These are phyloP conservation scores for Diabrotica virgifera DNA, from an alignment of 1,140 invertebrate genomes.

Conservation along the genomic window DNA sequence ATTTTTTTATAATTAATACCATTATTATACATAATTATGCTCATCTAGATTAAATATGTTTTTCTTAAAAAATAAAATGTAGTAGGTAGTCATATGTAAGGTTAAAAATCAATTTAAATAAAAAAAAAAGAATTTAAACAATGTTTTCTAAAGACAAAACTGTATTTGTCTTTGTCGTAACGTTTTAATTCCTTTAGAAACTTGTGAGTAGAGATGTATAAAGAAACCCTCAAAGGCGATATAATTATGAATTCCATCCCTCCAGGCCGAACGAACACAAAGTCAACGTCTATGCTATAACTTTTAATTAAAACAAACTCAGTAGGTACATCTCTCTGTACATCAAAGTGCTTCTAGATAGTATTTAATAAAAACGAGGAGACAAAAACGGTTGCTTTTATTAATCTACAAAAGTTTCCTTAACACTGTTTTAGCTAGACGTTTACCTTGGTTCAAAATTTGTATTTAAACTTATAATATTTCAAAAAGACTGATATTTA, in stretches of 20 bases:
- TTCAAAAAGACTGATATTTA: too few relatives aligned
- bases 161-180: constrained; percentile 3
- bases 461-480: too few relatives aligned
- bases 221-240: constrained; percentile 39
- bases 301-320: constrained; percentile 45
- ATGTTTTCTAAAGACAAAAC: background rate
- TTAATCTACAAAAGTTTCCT: background rate
- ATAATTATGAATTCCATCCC: constrained; percentile 43
- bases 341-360: constrained; percentile 39
- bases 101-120: background rate
- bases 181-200: constrained; percentile 9
- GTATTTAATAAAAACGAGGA: constrained; percentile 38
- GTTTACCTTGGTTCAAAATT: too few relatives aligned
- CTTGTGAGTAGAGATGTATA: constrained; percentile 23
- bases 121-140: constrained; percentile 1
- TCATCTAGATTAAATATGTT: too few relatives aligned
- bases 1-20: too few relatives aligned
- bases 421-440: too few relatives aligned
- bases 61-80: too few relatives aligned
- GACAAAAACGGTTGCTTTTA: constrained; percentile 3
- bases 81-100: too few relatives aligned
- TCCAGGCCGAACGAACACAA: constrained; percentile 34
- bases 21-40: too few relatives aligned
- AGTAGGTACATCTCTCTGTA: constrained; percentile 29
- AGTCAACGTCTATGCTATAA: constrained; percentile 39